Evolutionary conservation across 2,888 invertebrate species (phyloP), one percentile per base, ranked within the genome.

Genomic region (Dasysyrphus albostriatus): DNA sequence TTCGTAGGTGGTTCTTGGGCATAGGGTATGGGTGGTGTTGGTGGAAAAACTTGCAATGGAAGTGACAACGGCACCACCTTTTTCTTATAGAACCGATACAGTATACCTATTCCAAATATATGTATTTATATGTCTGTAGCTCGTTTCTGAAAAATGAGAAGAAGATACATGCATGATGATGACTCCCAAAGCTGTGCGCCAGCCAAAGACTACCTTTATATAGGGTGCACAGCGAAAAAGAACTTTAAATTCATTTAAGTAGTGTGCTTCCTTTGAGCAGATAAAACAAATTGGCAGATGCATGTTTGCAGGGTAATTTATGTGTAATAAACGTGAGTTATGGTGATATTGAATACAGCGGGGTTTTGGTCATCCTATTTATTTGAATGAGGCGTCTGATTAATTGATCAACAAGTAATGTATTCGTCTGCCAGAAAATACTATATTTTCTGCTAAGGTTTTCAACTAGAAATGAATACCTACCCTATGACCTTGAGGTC

Each of bases 21-120:
- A 34, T 49, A 72, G 79, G 73, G 79, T 58, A 79, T 88, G 67
- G 85, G 80, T 76, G 84, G 88, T 88, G 87, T 74, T 78, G 42
- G 47, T 77, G 72, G 34, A 37, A 47, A 16, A 47, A 29, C 37
- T 42, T 29, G 44, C 61, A 54, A 69, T 65, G 47, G 65, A 61
- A 67, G 75, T 83, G 73, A 65, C 74, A 79, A 73, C 54, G 63
- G 47, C 61, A 74, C 80, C 54, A 75, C 24, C n/a, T 67, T 59
- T 76, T 77, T 56, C 70, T 80, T 72, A 49, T 70, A 75, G 74
- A 19, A 19, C 7, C 70, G 79, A 78, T 79, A 79, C 63, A 63
- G 58, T 51, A 12, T 42, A 14, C 39, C 19, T n/a, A 12, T 24
- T 51, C 5, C 19, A 49, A 8, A 10, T 3, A 5, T 51, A 2